Base-by-base conservation (phyloP, 1,140 invertebrate genomes). In the Zaprionus taronus region DNA sequence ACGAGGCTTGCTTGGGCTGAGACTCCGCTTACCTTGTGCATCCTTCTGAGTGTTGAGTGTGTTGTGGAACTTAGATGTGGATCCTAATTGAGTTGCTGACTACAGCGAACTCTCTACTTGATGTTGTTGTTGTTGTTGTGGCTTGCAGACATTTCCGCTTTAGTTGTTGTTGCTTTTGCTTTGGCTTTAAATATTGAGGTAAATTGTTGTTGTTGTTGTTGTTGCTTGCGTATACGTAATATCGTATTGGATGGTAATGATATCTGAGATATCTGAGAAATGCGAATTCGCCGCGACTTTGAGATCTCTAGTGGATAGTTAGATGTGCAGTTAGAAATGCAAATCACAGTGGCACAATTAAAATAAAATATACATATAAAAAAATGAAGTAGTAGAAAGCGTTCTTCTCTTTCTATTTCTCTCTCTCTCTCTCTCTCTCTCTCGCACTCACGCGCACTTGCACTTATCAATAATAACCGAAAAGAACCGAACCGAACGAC, bases 401-500 rank as follows among this genome's bases (percentile, higher is more conserved):
- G 17, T 34, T 60, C 41, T 20, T 47, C 41, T 47, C 41, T 31
- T 7, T 44, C 38, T 36, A 36, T 36, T 36, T 36, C n/a, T 56
- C 26, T 67, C 41, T 41, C 55, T 58, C 62, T 36, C n/a, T 56
- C 26, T 67, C 41, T 41, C 55, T 58, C 62, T 51, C 55, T 7
- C 62, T 44, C 63, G 38, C 55, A 44, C 63, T 12, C 60, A 55
- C 70, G 17, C 58, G 55, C 15, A 57, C 61, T 53, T 47, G 65
- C 47, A 76, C 66, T 64, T 41, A 72, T 71, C 36, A 63, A 62
- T 63, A 51, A 34, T 34, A 53, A 70, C 36, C 57, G 31, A 38
- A 71, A 31, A 49, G 58, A 56, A 75, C 73, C 73, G 73, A 71
- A 76, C 67, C 73, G 73, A 76, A 71, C 72, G 72, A 75, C 72